Evolutionary conservation across 2,797 vertebrate genomes (phyloP), one percentile per base, ranked within the genome.

Genomic region (Anolis apletophallus): DNA sequence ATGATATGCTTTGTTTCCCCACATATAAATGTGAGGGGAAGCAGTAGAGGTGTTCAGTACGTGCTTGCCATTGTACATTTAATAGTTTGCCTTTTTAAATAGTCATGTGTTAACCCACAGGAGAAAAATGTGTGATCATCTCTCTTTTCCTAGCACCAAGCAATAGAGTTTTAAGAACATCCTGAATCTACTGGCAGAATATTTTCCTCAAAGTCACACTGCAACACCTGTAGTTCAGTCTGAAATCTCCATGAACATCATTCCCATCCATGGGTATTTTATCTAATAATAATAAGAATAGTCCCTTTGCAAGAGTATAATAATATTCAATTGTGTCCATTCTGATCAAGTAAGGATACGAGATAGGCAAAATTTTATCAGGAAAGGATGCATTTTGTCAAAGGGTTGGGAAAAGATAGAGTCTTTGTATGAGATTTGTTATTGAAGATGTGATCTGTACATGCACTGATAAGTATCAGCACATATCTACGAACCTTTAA

Each of bases 21-120:
- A 61, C 23, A 89, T 76, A 79, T 90, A 93, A 91, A 93, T 90
- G n/a, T 87, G 85, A 87, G 14, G 71, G 29, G 79, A 90, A 93
- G 91, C 86, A 92, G 86, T 0, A 2, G 91, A 78, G 84, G 54
- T 88, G 61, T 74, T 91, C 90, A 88, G 50, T 57, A 90, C 71
- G 61, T 17, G 4, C 69, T 79, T 69, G 12, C n/a, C 79, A 26
- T 68, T 92, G 88, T 87, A 1, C 8, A 57, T 92, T 94, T 94
- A 85, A 40, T 85, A 26, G 1, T 36, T 80, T 57, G 3, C 36
- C 61, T 26, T 89, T 89, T 88, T 75, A 68, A 90, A 91, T 59
- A 71, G 36, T 75, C 16, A 68, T 21, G 17, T 81, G 46, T 68
- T 34, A 83, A 50, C 3, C 21, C 54, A 72, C 32, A 36, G 52